A percentile compares a stretch with the other conserved stretches of the same genome.
Conservation (phyloP, 2,888 invertebrate genomes). For the Acleris holmiana region DNA sequence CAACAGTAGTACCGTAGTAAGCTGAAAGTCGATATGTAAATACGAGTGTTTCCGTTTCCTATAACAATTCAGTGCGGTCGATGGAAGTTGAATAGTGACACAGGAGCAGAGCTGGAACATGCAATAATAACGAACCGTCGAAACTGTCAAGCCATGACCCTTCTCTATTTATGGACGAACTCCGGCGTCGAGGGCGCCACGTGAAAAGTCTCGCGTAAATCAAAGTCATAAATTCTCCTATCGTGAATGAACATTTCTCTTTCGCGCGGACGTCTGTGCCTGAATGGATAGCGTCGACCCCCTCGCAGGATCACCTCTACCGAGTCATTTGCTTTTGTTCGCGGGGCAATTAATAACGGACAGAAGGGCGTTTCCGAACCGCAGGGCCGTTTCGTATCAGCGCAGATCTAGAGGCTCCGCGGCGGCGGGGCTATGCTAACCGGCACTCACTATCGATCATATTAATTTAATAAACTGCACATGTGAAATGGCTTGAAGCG, state of each 20-base stretch:
- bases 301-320: constrained; percentile 80
- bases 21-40: constrained; percentile 62
- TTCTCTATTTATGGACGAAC: constrained; percentile 73
- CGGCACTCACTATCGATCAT: constrained; percentile 71
- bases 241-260: constrained; percentile 84
- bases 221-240: constrained; percentile 83
- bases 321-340: constrained; percentile 84
- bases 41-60: constrained; percentile 64
- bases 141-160: constrained; percentile 71
- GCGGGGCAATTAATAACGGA: constrained; percentile 80
- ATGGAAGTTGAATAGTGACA: constrained; percentile 67
- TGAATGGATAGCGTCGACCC: constrained; percentile 83
- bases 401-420: constrained; percentile 72
- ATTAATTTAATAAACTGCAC: constrained; percentile 62
- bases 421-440: constrained; percentile 52
- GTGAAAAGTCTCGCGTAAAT: constrained; percentile 81
- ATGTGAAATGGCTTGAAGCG: constrained; percentile 53
- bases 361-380: constrained; percentile 78
- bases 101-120: constrained; percentile 62
- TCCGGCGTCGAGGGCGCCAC: constrained; percentile 63
- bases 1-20: constrained; percentile 51
- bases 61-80: constrained; percentile 65
- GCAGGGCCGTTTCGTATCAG: constrained; percentile 75
- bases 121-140: constrained; percentile 72
- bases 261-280: constrained; percentile 76